Base-by-base conservation (phyloP, 1,140 invertebrate genomes). In the Goniozus legneri region DNA sequence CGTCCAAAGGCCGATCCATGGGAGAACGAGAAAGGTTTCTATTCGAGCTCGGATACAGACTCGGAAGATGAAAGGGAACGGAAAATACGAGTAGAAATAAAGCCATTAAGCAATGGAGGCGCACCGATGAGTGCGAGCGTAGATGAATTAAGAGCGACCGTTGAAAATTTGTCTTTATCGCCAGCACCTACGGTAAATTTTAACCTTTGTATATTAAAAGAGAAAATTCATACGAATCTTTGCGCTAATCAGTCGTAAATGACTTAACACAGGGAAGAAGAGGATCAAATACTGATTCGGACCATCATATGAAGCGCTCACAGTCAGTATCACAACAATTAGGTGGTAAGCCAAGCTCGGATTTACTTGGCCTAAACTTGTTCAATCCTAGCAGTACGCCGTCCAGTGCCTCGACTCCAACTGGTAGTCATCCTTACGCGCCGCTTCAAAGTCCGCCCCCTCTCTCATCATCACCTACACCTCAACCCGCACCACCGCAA, bases 41-140 rank as follows among this genome's bases (percentile, higher is more conserved):
- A 94, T 73, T 95, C 92, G 4, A 92, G 90, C 62, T 91, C 91
- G 19, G 93, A 96, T 71, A 88, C 90, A 16, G 94, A 96, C 75
- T 94, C 92, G 75, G 83, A 87, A 50, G 91, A 92, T 61, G 92
- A 95, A 65, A 81, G 83, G 45, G 86, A 91, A 61, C 82, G 85
- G 47, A 93, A 93, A 72, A 92, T 97, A 10, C 89, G 91, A 70
- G 91, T 97, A 12, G 90, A 95, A 80, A 97, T 97, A 49, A 96
- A 96, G 75, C 95, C 95, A 3, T 77, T 96, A 3, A 92, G 84
- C 67, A 94, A 92, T 76, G 90, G 89, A 30, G 80, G 84, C 40
- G 87, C 84, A 52, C 91, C 87, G 16, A 89, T 93, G 76, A 93
- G 91, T 56, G 92, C 92, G 10, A 95, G 91, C 70, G 91, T 96